Conservation (phyloP, 2,113 vertebrate species). For the Haemorhous mexicanus region DNA sequence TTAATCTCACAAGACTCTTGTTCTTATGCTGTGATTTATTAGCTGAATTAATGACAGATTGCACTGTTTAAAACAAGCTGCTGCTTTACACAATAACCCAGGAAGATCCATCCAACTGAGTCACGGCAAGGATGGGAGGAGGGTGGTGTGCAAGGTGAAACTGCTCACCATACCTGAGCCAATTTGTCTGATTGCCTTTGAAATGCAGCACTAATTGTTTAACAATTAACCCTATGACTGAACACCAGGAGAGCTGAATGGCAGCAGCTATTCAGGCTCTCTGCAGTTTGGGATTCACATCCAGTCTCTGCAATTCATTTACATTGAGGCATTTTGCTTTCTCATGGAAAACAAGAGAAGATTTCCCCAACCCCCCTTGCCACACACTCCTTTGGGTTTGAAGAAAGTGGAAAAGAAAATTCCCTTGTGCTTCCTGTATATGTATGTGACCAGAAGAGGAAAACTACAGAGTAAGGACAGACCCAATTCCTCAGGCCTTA, state of each 20-base stretch:
- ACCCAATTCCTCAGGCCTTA: background rate
- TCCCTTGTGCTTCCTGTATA: background rate
- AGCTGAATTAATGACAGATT: slow-evolving; percentile 73
- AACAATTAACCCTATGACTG: slow-evolving; percentile 67
- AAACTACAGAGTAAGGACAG: background rate
- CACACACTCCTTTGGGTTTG: background rate
- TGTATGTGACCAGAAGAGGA: background rate
- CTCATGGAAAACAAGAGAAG: background rate
- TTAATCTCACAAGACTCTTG: slow-evolving; percentile 71
- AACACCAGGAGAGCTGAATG: slow-evolving; percentile 49
- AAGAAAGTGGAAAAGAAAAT: background rate
- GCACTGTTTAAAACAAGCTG: slow-evolving; percentile 50
- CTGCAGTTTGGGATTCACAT: background rate
- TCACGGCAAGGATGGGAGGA: slow-evolving; percentile 26
- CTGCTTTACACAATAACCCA: slow-evolving; percentile 56
- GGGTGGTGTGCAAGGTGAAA: slow-evolving; percentile 10
- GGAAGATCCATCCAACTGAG: slow-evolving; percentile 27
- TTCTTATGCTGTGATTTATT: slow-evolving; percentile 72
- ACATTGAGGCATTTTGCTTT: slow-evolving; percentile 3
- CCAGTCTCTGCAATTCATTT: background rate
- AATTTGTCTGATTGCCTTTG: slow-evolving; percentile 58
- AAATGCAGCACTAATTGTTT: slow-evolving; percentile 61
- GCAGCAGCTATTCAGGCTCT: slow-evolving; percentile 39
- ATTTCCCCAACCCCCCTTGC: background rate
- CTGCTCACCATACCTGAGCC: slow-evolving; percentile 58